Evolutionary conservation across 2,888 invertebrate genomes (phyloP), one percentile per base, ranked within the genome.

Genomic region (Dorcus hopei): DNA sequence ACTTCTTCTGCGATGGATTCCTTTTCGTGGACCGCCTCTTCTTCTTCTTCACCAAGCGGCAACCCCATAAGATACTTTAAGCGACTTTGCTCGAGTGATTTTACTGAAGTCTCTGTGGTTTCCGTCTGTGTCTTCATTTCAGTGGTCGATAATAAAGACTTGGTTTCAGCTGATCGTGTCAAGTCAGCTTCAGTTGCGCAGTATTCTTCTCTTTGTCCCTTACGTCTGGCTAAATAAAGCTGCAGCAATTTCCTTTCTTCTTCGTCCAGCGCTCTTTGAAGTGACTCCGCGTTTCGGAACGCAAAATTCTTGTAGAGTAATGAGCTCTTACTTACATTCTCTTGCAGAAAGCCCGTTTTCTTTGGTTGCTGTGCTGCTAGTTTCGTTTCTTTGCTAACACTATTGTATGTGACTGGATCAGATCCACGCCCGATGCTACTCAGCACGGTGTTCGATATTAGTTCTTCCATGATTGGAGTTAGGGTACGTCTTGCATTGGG

Each of bases 1-100:
- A 56, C 14, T 3, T 59, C 55, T 40, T 58, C 54, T 53, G 59
- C 53, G 26, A 60, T 54, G 16, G 50, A 54, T 40, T 48, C 58
- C 19, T 52, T 59, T 11, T 53, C 47, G 0, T 19, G 9, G n/a
- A 39, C 9, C 48, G 59, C 49, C 40, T 59, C 48, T 43, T 63
- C 65, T 43, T 63, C 65, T 38, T 62, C 69, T 14, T 40, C 58
- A n/a, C 42, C 57, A 5, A 43, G 38, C 9, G 64, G 59, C 33
- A 72, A 8, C 1, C 74, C 75, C 70, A 76, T 64, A n/a, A 77
- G 62, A 63, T 75, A 77, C 14, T 69, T 61, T 41, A 77, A 56
- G 14, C 61, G 57, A 19, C 59, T 50, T 62, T 61, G 19, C 8
- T 60, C 11, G 39, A 53, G 3, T 42, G 45, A 26, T 45, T 42